phyloP scores from a whole-genome alignment of 2,797 vertebrate species.

The Acanthopagrus latus region DNA sequence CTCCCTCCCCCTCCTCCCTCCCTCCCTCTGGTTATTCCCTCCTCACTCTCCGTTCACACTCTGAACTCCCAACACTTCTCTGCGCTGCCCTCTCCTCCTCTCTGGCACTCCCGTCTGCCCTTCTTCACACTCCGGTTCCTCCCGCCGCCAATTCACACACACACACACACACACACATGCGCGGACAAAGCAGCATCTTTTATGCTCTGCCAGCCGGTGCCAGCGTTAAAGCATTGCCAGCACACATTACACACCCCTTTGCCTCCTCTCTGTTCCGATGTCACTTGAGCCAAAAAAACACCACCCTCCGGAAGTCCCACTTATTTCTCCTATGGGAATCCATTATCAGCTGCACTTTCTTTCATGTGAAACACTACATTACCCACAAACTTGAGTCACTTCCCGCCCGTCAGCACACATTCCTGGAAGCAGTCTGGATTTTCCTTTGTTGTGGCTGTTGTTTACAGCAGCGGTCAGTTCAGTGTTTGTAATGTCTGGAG shows the following conservation, averaged over 20 bases:
- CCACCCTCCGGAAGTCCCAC: conserved; percentile 16
- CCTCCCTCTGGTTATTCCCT: conserved; percentile 34
- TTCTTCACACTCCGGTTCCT: conserved; percentile 69
- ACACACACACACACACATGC: conserved; percentile 46
- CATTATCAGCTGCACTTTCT: conserved; percentile 29
- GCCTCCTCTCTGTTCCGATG: conserved; percentile 48
- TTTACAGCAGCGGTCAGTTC: conserved; percentile 70
- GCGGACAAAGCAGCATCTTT: conserved; percentile 66
- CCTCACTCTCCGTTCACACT: conserved; percentile 68
- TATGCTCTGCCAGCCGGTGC: conserved; percentile 65
- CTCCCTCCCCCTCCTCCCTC: background rate
- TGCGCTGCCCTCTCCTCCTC: conserved; percentile 60
- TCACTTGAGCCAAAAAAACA: conserved; percentile 47
- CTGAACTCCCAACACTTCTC: conserved; percentile 74
- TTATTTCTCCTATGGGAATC: conserved; percentile 11
- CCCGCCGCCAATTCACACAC: conserved; percentile 26
- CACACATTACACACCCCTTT: conserved; percentile 79
- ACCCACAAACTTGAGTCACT: conserved; percentile 20
- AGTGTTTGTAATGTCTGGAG: conserved; percentile 51
- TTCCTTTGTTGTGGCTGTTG: conserved; percentile 76
- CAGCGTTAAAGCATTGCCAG: conserved; percentile 76
- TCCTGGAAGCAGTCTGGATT: conserved; percentile 54
- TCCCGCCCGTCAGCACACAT: conserved; percentile 28
- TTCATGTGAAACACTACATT: conserved; percentile 22
- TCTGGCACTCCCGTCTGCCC: conserved; percentile 57